Conservation (phyloP, 2,797 vertebrate species). For the Aeoliscus strigatus region DNA sequence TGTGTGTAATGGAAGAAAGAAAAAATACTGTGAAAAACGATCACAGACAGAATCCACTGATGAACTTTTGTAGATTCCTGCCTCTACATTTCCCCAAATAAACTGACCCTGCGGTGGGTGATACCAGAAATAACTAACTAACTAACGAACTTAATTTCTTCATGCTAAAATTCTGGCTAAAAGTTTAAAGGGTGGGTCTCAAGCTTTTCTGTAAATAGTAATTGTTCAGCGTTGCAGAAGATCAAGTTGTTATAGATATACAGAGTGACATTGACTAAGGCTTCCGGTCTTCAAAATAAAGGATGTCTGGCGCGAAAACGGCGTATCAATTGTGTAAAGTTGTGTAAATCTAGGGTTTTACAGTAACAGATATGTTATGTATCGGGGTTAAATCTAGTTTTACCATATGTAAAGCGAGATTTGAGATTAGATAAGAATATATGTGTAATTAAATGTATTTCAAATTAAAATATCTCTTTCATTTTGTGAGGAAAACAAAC, state of each 20-base stretch:
- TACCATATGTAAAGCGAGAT: too few species aligned
- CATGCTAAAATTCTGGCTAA: not conserved
- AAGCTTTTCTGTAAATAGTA: conserved; percentile 10
- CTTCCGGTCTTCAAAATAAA: conserved; percentile 45
- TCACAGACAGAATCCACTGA: conserved; percentile 22
- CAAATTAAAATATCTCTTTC: too few species aligned
- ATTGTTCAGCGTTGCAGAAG: conserved; percentile 1
- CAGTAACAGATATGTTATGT: too few species aligned
- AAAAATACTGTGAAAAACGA: not conserved
- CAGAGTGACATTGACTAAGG: accelerated
- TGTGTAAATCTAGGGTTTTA: too few species aligned
- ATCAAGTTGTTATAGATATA: not conserved
- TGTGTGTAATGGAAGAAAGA: not conserved
- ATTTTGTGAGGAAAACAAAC: too few species aligned
- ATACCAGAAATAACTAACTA: too few species aligned
- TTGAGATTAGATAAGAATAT: too few species aligned
- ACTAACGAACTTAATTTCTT: too few species aligned
- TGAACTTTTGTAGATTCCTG: conserved; percentile 27
- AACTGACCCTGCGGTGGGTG: too few species aligned
- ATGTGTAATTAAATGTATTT: too few species aligned
- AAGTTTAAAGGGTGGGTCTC: conserved; percentile 21
- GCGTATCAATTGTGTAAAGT: too few species aligned
- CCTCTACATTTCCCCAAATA: conserved; percentile 15
- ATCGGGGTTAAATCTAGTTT: too few species aligned
- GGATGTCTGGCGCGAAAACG: conserved; percentile 1